Evolutionary conservation across 2,797 vertebrate genomes (phyloP).

Genomic region (Periparus ater): DNA sequence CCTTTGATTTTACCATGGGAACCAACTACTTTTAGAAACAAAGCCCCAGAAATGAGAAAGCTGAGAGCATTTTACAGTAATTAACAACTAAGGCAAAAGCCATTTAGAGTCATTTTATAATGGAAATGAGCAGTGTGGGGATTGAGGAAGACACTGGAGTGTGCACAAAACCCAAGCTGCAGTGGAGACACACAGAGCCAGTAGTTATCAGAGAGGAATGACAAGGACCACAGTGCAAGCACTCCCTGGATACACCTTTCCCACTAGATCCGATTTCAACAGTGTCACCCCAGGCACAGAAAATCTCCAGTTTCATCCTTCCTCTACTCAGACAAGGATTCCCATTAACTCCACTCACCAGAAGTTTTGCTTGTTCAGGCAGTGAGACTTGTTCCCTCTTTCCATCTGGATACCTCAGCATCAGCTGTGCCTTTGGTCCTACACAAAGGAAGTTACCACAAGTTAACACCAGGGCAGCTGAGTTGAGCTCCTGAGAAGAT

Average conservation of each 20-base stretch:
- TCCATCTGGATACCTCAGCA: conserved; percentile 98
- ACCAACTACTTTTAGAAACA: background rate
- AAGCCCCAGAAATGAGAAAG: background rate
- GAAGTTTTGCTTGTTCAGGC: conserved; percentile 93
- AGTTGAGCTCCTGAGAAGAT: background rate
- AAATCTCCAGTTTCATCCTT: background rate
- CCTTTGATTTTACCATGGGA: background rate
- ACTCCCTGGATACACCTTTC: background rate
- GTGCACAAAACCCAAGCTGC: background rate
- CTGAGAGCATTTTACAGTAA: background rate
- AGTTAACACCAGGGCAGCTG: background rate
- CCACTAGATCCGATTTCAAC: rapidly evolving
- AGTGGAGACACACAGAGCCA: background rate
- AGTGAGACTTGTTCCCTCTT: conserved; percentile 96
- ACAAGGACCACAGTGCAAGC: background rate
- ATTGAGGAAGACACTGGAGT: background rate
- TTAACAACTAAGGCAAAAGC: background rate
- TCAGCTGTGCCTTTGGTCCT: conserved; percentile 98
- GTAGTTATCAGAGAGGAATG: background rate
- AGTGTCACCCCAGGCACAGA: background rate
- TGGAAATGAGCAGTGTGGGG: background rate
- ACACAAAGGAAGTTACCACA: conserved; percentile 28
- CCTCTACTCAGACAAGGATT: background rate
- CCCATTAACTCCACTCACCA: conserved; percentile 80
- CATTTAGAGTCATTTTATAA: background rate